Evolutionary conservation across 2,797 vertebrate genomes (phyloP), one percentile per base, ranked within the genome.

Genomic region (Arnoldichthys spilopterus): DNA sequence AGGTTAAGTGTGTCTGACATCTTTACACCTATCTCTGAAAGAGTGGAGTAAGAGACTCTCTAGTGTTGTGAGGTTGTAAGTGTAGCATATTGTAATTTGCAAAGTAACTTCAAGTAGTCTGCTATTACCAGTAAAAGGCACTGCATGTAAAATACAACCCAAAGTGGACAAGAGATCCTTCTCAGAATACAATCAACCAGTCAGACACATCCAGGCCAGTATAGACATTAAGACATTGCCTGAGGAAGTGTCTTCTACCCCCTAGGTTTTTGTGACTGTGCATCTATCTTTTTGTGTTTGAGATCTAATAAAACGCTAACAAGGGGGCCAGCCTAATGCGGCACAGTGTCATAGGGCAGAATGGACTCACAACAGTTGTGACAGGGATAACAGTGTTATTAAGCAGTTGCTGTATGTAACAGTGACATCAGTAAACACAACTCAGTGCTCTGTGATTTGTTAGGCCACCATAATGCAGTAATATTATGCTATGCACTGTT

Each of bases 241-340:
- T 28, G 54, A 37, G 4, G 5, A n/a, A 18, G 24, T 37, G 32
- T 28, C n/a, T 13, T 37, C 47, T 2, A 34, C 13, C 47, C n/a
- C 12, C 3, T 4, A 0, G 11, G 43, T 16, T 71, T 70, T 51
- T 5, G 28, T 28, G 54, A 9, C 8, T 62, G 45, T 9, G 20
- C 37, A 8, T 40, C 43, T 54, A 12, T 16, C 18, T 13, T n/a
- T 76, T 20, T 43, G 13, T 54, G 3, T n/a, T 40, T 24, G 37
- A 47, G 26, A 6, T 49, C 22, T 15, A 30, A 69, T 77, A 59
- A 69, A 77, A 59, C 28, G 47, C n/a, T 61, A 28, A 61, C 15
- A 34, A 49, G 12, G n/a, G 12, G 12, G 22, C 16, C 22, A 13
- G 13, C n/a, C 20, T 47, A 32, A 77, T 26, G 12, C 37, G 22